Evolutionary conservation across 2,797 vertebrate genomes (phyloP), one percentile per base, ranked within the genome.

Genomic region (Rhinoraja longicauda): DNA sequence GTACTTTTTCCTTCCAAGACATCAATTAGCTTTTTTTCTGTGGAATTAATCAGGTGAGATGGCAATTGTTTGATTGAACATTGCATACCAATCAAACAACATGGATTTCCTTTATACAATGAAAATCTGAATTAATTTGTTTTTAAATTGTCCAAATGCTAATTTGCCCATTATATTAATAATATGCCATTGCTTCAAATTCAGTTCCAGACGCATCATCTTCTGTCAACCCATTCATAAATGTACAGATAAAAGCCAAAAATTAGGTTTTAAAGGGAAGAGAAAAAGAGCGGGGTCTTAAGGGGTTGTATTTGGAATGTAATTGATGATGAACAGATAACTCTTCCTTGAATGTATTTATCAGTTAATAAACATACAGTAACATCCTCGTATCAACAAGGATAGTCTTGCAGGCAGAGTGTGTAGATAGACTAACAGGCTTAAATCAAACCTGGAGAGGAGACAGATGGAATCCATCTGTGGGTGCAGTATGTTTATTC

Each of bases 371-470:
- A 24, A 53, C 79, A 1, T 26, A 53, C 75, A 82, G 19, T 82
- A 57, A 82, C 45, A 82, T 26, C 79, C 79, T 26, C 12, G 19
- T 24, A 3, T 82, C 82, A 57, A 82, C 53, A 82, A 24, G 53
- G 39, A 53, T 82, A 57, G 79, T 26, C 77, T 82, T 82, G 79
- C 53, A 82, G 21, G 21, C 45, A 57, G 45, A 82, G 79, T 24
- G 79, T 53, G 17, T 82, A 82, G 45, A 26, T 82, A 24, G 21
- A 24, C 45, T 82, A 82, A 53, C 53, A 45, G 45, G 79, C 24
- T 82, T 82, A 82, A 57, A 82, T 8, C 45, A 57, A 82, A 82
- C 79, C 79, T 29, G 39, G 79, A 29, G 79, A 82, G 39, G 79
- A 29, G 79, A 82, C 79, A 57, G 79, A 82, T 82, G 79, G 79